Percentiles rank a stretch among this genome's conserved stretches.
Evolutionary conservation across 1,140 invertebrate species (phyloP).

Genomic region (Scaptomyza graminum): DNA sequence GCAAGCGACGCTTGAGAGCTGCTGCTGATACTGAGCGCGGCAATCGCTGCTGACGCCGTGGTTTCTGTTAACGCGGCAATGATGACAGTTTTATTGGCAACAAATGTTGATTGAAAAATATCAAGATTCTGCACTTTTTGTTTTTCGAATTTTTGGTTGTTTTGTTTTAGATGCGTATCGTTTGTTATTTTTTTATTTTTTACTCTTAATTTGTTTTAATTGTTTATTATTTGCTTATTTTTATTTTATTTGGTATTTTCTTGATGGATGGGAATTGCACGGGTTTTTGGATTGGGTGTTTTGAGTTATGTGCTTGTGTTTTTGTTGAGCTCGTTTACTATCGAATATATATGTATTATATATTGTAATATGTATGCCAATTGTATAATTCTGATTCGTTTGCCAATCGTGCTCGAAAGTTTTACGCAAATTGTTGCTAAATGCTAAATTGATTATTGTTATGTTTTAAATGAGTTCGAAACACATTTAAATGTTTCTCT

Average conservation of each 20-base stretch:
- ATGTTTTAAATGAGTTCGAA: constrained; percentile 19
- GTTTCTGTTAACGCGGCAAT: constrained; percentile 83
- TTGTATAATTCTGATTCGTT: constrained; percentile 46
- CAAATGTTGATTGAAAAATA: constrained; percentile 74
- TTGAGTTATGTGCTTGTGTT: constrained; percentile 34
- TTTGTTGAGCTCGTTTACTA: constrained; percentile 44
- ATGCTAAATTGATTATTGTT: constrained; percentile 13
- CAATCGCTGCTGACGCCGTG: constrained; percentile 81
- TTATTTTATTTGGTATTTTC: constrained; percentile 68
- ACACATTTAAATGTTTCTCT: constrained; percentile 31
- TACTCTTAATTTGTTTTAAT: constrained; percentile 23
- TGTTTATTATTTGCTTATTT: constrained; percentile 23
- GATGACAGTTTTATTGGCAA: constrained; percentile 82
- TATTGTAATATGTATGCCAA: constrained; percentile 53
- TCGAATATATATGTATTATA: constrained; percentile 22
- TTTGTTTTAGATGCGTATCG: constrained; percentile 26
- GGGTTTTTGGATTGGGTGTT: constrained; percentile 51
- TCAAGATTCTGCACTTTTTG: constrained; percentile 54
- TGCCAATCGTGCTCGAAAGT: constrained; percentile 69
- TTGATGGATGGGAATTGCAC: constrained; percentile 57
- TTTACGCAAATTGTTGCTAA: constrained; percentile 77
- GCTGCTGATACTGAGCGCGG: constrained; percentile 82
- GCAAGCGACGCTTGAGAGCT: constrained; percentile 78
- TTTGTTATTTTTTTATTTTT: not conserved
- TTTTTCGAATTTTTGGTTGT: constrained; percentile 23